Evolutionary conservation across 37 sponge, comb jelly and placozoan species (phyloP), one percentile per base, ranked within the genome.

Genomic region (Petrosia ficiformis): DNA sequence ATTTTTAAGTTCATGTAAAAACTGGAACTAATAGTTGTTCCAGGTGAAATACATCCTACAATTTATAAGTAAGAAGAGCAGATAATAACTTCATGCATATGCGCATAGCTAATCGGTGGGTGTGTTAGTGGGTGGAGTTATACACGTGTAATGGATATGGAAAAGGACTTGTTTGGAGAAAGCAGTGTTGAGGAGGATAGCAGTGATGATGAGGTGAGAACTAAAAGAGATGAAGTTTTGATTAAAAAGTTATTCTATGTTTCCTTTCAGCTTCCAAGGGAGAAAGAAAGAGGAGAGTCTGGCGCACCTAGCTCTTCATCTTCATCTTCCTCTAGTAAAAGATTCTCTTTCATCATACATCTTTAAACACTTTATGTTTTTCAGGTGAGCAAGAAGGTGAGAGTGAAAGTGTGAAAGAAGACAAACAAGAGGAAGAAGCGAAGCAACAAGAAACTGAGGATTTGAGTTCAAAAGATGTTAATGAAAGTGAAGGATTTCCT

Each of bases 111-210:
- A n/a, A n/a, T n/a, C 26, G 63, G 63, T 61, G 26, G 63, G 63
- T 22, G 63, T 61, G 63, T 24, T 61, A 48, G 14, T 26, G 6
- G 28, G 28, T 5, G 25, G 63, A 6, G 63, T 8, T 11, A n/a
- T 5, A 24, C 28, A 61, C 28, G 22, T 61, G 22, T 61, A 48
- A 48, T 19, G 28, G n/a, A 26, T 21, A 75, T 75, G 76, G 76
- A 75, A 63, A 48, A 58, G 26, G 63, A 34, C 37, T 19, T 69
- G 59, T 69, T 78, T 8, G 79, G 70, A 14, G 65, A 68, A n/a
- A 78, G 79, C 79, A 84, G 84, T 32, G 67, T 48, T 0, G 74
- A 68, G 48, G 84, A 80, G 30, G 80, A 80, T 43, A 28, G 36
- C 37, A 32, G 66, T 2, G 68, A 65, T 67, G 75, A 80, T 3